Conservation (phyloP, 2,113 vertebrate species). For the Galemys pyrenaicus region DNA sequence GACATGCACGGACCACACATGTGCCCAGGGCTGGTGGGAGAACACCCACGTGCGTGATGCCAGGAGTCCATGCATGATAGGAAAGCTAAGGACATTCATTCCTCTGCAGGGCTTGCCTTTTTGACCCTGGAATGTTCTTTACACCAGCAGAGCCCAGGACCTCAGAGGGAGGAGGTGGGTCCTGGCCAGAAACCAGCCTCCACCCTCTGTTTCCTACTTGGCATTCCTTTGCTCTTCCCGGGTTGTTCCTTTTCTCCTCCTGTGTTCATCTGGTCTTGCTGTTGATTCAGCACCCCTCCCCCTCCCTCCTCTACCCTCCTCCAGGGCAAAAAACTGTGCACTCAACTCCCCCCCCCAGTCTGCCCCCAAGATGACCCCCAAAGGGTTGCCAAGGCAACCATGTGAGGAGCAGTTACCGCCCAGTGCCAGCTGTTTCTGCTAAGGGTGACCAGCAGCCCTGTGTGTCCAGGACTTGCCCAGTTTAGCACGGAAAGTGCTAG, state of each 20-base stretch:
- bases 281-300: not conserved
- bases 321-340: not conserved
- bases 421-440: not conserved
- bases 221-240: too few relatives aligned
- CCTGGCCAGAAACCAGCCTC: not conserved
- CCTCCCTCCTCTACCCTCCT: not conserved
- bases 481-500: not conserved
- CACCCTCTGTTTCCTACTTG: not conserved
- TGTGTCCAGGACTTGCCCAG: not conserved
- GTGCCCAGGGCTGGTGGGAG: not conserved
- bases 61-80: not conserved
- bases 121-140: not conserved
- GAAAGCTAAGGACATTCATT: not conserved
- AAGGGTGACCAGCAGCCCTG: not conserved
- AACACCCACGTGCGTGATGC: not conserved
- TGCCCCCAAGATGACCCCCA: conserved; percentile 38
- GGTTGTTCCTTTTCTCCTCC: not conserved
- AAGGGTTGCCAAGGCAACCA: conserved; percentile 39
- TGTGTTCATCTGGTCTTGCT: not conserved
- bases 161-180: not conserved
- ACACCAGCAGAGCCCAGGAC: not conserved
- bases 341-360: not conserved
- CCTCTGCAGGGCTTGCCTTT: not conserved
- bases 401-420: not conserved
- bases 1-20: not conserved